Base-by-base conservation (phyloP, 23 tunicate genomes). In the Aplidium turbinatum region DNA sequence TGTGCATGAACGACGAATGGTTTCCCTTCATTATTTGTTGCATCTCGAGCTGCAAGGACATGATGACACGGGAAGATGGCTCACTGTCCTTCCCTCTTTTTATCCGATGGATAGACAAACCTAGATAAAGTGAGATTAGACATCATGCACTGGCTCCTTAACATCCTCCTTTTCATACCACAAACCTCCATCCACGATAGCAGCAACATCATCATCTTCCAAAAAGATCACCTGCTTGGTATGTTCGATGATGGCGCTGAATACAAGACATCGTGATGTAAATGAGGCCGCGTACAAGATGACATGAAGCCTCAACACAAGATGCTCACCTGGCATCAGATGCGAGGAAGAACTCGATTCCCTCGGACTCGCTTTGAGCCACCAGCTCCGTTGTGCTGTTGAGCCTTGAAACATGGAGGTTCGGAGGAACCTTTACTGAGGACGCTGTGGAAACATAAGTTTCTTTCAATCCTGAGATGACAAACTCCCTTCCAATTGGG, bases 121-220 rank as follows among this genome's bases (percentile, higher is more conserved):
- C 97, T 90, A 70, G 1, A 25, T 31, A 47, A 33, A 46, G 23
- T n/a, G n/a, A n/a, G n/a, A n/a, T n/a, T n/a, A n/a, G 45, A 63
- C n/a, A 5, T n/a, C n/a, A n/a, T n/a, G n/a, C n/a, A n/a, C n/a
- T n/a, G n/a, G n/a, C n/a, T n/a, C n/a, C n/a, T n/a, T n/a, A n/a
- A n/a, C n/a, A n/a, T n/a, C n/a, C n/a, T n/a, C n/a, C n/a, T n/a
- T n/a, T n/a, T n/a, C n/a, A n/a, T n/a, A n/a, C n/a, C n/a, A n/a
- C n/a, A n/a, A 4, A 87, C 99, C 95, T 82, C 99, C 99, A 38
- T 94, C 82, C 7, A 72, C 83, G 18, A 83, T 64, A 31, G 92
- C 90, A 9, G 99, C 99, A 6, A 94, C 99, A 62, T 94, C 99
- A 67, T 87, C 99, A 60, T 94, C 99, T 71, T 94, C 99, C 19